Evolutionary conservation across 2,888 invertebrate species (phyloP).

Genomic region (Thumatha senex): DNA sequence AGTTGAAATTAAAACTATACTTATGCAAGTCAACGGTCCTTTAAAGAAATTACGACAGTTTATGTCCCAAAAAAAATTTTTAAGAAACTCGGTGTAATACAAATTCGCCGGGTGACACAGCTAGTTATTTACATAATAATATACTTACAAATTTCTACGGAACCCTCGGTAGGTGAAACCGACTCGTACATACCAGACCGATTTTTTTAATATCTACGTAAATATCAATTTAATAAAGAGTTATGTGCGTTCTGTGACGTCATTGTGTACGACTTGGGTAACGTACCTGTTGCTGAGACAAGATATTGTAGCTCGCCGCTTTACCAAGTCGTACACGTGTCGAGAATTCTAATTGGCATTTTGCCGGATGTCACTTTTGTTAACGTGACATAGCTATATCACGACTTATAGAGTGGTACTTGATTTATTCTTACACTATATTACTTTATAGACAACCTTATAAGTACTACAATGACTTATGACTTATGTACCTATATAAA

Average conservation of each 20-base stretch:
- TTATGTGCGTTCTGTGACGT: too few species aligned
- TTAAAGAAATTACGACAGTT: too few species aligned
- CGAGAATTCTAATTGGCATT: slow-evolving; percentile 56
- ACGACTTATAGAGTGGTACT: slow-evolving; percentile 1
- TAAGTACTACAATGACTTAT: not conserved
- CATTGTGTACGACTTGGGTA: not conserved
- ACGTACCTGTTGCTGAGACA: slow-evolving; percentile 49
- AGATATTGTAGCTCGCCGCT: slow-evolving; percentile 10
- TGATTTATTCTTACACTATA: slow-evolving; percentile 7
- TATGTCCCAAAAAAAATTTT: too few species aligned
- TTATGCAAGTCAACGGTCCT: too few species aligned
- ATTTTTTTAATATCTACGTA: not conserved
- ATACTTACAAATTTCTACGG: too few species aligned
- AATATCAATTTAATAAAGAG: too few species aligned
- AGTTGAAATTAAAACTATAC: too few species aligned
- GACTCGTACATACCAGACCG: too few species aligned
- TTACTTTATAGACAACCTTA: not conserved
- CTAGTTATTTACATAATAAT: too few species aligned
- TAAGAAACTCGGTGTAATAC: too few species aligned
- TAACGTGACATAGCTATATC: slow-evolving; percentile 25
- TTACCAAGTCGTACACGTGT: slow-evolving; percentile 43
- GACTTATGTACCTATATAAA: not conserved
- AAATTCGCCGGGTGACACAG: too few species aligned
- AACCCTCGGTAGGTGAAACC: too few species aligned
- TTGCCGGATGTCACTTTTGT: slow-evolving; percentile 52